Conservation (phyloP, 2,113 vertebrate species). For the Oenanthe oenanthe region DNA sequence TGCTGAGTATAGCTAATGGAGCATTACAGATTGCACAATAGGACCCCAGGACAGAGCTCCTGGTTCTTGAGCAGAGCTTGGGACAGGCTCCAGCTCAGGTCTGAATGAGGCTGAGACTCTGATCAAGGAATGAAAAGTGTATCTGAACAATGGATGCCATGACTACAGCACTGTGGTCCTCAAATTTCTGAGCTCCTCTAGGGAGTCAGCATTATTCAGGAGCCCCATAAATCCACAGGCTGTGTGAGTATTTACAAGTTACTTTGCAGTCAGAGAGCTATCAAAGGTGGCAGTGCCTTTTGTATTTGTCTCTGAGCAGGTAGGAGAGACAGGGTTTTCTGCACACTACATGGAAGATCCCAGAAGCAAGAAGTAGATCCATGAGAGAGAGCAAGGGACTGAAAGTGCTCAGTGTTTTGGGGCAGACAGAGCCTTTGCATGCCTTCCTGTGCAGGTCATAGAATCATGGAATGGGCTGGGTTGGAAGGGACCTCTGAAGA, state of each 20-base stretch:
- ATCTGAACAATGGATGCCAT: neutral
- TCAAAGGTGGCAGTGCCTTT: neutral
- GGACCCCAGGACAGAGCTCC: neutral
- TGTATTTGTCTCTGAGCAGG: neutral
- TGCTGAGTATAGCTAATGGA: neutral
- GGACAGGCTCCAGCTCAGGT: fast-evolving
- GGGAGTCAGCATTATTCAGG: neutral
- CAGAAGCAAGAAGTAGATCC: neutral
- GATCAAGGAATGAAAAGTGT: neutral
- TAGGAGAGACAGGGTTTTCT: neutral
- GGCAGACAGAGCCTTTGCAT: neutral
- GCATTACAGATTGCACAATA: neutral
- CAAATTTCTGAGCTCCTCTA: neutral
- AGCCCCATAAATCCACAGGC: neutral
- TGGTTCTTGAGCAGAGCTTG: neutral
- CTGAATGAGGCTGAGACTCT: neutral
- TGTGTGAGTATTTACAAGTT: neutral
- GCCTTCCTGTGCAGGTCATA: neutral
- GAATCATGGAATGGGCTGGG: neutral
- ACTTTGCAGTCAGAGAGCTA: neutral
- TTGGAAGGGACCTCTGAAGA: neutral
- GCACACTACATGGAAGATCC: neutral
- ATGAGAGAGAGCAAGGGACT: neutral
- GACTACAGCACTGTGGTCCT: neutral
- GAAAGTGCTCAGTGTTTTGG: neutral